Base-by-base conservation (phyloP, 2,888 invertebrate genomes). In the Cerceris rybyensis region DNA sequence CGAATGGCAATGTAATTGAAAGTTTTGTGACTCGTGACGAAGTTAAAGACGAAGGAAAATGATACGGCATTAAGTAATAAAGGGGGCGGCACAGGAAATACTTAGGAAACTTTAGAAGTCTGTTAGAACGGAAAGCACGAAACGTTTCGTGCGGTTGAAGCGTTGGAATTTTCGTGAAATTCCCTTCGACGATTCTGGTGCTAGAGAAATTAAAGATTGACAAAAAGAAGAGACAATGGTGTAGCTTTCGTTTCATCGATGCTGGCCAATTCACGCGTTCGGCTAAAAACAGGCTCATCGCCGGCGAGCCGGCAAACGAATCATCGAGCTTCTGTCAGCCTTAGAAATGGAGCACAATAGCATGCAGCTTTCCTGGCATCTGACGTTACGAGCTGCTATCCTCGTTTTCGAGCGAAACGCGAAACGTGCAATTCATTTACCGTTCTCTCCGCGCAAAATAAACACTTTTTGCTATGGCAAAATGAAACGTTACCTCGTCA, bases 281-380 rank as follows among this genome's bases (percentile, higher is more conserved):
- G 61, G 5, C 42, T 79, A 70, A 69, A 80, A 70, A 68, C 80
- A 71, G 69, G 67, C 70, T 68, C 52, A 50, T 68, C 69, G 60
- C 83, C 75, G 78, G 75, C 67, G 52, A 65, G 61, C 63, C 55
- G 54, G 61, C 73, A 50, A 75, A 75, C 75, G 74, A 75, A 84
- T 78, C 81, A 80, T 82, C 69, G 82, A 82, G 80, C 80, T 85
- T 82, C 85, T 83, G 81, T 81, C 85, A 82, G 67, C 75, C 74
- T 76, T 80, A 82, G 78, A 82, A 82, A 74, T 60, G 68, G 50
- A 70, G 43, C 60, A 84, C 82, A 84, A 84, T 84, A 63, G 67
- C 9, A 50, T 70, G 55, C 64, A 74, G 67, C 78, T 77, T 60
- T 76, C 75, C 68, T 59, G 78, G 75, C 77, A 73, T 70, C 69